Evolutionary conservation across 2,113 vertebrate species (phyloP).

Genomic region (Microcebus lehilahytsara): DNA sequence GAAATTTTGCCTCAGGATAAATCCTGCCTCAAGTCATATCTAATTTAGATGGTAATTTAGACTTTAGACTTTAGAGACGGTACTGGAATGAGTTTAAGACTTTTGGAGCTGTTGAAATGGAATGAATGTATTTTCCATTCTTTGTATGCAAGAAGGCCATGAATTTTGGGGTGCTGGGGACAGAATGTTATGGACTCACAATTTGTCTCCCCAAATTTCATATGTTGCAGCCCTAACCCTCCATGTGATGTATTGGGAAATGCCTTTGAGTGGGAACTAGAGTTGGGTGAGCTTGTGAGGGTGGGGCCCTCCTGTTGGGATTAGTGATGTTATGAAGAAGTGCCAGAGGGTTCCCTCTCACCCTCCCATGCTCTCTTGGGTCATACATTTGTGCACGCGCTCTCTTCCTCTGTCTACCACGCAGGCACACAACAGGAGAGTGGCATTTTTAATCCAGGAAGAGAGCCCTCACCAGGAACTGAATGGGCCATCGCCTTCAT

Average conservation of each 20-base stretch:
- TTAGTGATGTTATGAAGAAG: not conserved
- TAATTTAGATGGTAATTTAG: not conserved
- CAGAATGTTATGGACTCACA: not conserved
- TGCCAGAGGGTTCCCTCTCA: not conserved
- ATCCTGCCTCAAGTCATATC: not conserved
- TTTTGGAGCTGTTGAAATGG: not conserved
- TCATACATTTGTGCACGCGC: not conserved
- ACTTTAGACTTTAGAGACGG: not conserved
- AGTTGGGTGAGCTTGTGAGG: not conserved
- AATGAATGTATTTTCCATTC: not conserved
- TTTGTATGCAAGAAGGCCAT: not conserved
- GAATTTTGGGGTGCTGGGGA: not conserved
- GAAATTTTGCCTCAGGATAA: not conserved
- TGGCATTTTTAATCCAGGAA: not conserved
- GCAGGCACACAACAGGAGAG: too few relatives aligned
- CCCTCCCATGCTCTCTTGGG: too few relatives aligned
- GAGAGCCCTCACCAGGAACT: not conserved
- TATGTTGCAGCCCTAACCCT: not conserved
- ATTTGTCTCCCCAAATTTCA: not conserved
- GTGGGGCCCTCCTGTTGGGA: not conserved
- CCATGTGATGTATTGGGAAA: not conserved
- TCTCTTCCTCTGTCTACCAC: too few relatives aligned
- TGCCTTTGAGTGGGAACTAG: too few relatives aligned
- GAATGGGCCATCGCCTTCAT: not conserved
- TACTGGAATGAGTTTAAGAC: not conserved